Conservation (phyloP, 1,140 invertebrate species). For the Drosophila sp. region DNA sequence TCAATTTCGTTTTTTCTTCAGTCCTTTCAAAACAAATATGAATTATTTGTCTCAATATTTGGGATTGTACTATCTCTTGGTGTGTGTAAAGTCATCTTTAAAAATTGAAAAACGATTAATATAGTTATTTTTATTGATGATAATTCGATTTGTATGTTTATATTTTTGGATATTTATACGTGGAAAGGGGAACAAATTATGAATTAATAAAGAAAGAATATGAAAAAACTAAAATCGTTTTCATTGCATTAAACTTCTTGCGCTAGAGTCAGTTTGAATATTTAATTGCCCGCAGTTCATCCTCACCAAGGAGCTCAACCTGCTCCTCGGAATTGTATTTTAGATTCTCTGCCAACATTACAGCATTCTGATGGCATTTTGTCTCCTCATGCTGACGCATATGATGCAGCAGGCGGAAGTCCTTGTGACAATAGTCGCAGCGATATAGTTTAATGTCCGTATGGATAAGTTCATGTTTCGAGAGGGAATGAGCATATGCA, state of each 20-base stretch:
- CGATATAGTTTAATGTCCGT: conserved; percentile 74
- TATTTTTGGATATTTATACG: neutral
- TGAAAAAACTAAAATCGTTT: neutral
- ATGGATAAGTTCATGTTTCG: conserved; percentile 77
- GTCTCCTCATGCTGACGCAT: conserved; percentile 80
- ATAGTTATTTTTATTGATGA: neutral
- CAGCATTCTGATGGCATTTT: conserved; percentile 75
- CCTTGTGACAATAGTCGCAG: conserved; percentile 75
- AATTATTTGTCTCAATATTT: too few relatives aligned
- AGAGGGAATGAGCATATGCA: conserved; percentile 72
- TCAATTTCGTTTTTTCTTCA: too few relatives aligned
- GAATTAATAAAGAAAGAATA: neutral
- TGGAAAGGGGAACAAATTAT: neutral
- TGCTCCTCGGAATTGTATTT: conserved; percentile 47
- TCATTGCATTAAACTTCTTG: neutral
- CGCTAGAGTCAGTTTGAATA: neutral
- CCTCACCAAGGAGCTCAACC: conserved; percentile 44
- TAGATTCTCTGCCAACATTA: conserved; percentile 57
- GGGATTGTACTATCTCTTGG: too few relatives aligned
- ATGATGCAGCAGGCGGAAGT: conserved; percentile 77
- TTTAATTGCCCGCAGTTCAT: conserved; percentile 26
- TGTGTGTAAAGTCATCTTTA: too few relatives aligned
- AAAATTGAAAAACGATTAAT: too few relatives aligned
- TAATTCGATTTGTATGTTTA: conserved; percentile 2
- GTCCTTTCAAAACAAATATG: too few relatives aligned